Conservation (phyloP, 2,888 invertebrate genomes). For the Leptopilina myrica region DNA sequence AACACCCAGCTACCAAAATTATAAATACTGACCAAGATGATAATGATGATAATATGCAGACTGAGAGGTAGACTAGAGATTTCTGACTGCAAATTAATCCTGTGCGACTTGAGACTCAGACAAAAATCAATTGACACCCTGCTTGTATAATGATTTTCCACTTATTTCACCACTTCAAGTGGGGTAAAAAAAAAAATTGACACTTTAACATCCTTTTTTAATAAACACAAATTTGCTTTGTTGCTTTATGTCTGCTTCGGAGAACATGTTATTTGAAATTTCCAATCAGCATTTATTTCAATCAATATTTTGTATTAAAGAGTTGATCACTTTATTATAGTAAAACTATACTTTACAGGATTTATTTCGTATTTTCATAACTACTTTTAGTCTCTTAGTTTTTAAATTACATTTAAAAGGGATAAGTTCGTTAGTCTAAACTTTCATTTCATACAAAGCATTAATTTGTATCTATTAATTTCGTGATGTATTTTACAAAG, state of each 20-base stretch:
- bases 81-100: conserved; percentile 40
- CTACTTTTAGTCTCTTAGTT: background rate
- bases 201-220: background rate
- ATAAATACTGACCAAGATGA: conserved; percentile 55
- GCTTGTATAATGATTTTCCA: background rate
- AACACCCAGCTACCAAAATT: conserved; percentile 56
- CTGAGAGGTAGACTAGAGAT: conserved; percentile 60
- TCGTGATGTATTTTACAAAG: background rate
- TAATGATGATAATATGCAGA: conserved; percentile 49
- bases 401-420: too few species aligned
- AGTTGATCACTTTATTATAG: conserved; percentile 9
- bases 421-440: background rate
- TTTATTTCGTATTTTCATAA: conserved; percentile 51
- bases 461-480: background rate
- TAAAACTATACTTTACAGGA: background rate
- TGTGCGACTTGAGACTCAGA: conserved; percentile 12
- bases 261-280: too few species aligned
- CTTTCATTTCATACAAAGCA: background rate
- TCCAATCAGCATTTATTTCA: background rate
- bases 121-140: conserved; percentile 13
- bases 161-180: background rate
- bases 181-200: background rate
- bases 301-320: background rate
- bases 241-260: too few species aligned
- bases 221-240: too few species aligned